Evolutionary conservation across 1,140 invertebrate genomes (phyloP).

Genomic region (Catajapyx aquilonaris): DNA sequence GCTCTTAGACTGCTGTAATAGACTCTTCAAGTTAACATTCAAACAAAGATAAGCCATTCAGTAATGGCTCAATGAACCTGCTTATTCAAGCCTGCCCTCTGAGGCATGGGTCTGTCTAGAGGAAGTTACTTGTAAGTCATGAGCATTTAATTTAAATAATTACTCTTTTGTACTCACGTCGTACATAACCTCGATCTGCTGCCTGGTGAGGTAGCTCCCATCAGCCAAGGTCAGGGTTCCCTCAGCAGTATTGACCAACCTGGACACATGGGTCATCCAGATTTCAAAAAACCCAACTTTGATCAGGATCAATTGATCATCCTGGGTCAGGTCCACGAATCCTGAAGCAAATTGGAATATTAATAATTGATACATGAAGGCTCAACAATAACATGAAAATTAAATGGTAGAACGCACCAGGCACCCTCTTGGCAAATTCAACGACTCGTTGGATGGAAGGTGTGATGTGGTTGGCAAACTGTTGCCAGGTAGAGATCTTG

Average conservation of each 20-base stretch:
- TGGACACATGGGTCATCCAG: slow-evolving; percentile 71
- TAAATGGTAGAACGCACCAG: slow-evolving; percentile 24
- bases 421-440: slow-evolving; percentile 79
- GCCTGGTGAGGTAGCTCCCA: slow-evolving; percentile 60
- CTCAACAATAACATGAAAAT: not conserved
- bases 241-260: slow-evolving; percentile 46
- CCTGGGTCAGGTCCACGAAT: slow-evolving; percentile 67
- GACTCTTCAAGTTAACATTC: too few relatives aligned
- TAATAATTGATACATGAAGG: too few relatives aligned
- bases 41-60: too few relatives aligned
- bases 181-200: slow-evolving; percentile 79
- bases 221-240: slow-evolving; percentile 76
- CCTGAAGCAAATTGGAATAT: slow-evolving; percentile 26
- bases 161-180: slow-evolving; percentile 45
- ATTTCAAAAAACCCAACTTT: slow-evolving; percentile 94
- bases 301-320: slow-evolving; percentile 83
- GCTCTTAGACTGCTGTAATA: too few relatives aligned
- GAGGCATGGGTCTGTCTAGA: not conserved
- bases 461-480: slow-evolving; percentile 52
- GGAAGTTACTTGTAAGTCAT: too few relatives aligned
- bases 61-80: too few relatives aligned
- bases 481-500: slow-evolving; percentile 26
- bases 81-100: not conserved
- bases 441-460: slow-evolving; percentile 78
- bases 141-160: too few relatives aligned